phyloP scores from a whole-genome alignment of 2,113 vertebrate genomes.

The Narcine bancroftii region DNA sequence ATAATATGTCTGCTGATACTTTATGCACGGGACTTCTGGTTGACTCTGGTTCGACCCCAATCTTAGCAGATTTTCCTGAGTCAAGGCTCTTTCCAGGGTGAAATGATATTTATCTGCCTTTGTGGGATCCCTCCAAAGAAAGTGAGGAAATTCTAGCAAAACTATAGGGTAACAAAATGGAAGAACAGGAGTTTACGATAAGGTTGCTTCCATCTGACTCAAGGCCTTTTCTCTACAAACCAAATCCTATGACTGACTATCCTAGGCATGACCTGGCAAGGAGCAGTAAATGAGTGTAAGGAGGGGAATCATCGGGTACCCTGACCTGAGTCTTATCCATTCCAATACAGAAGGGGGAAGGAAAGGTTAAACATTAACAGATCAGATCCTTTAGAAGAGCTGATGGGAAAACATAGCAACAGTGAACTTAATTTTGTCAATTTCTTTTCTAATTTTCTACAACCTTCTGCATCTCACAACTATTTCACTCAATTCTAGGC shows the following conservation, averaged over 20 bases:
- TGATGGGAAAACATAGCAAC: too few species aligned
- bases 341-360: too few species aligned
- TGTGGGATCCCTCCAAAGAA: not conserved
- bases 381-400: too few species aligned
- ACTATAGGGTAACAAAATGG: not conserved
- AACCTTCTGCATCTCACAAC: too few species aligned
- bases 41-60: not conserved
- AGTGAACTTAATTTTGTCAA: not conserved
- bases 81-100: not conserved
- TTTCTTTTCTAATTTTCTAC: not conserved
- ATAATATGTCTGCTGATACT: not conserved
- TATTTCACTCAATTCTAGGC: too few species aligned
- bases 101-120: too few species aligned
- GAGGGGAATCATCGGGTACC: too few species aligned
- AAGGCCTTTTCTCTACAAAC: not conserved
- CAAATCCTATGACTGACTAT: not conserved
- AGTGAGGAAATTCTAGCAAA: not conserved
- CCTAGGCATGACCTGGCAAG: too few species aligned
- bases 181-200: not conserved
- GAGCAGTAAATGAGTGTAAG: too few species aligned
- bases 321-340: too few species aligned
- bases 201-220: not conserved
- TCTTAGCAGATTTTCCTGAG: not conserved
- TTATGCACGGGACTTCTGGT: not conserved
- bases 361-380: too few species aligned